These are phyloP conservation scores for Rhombomys opimus DNA, from an alignment of 2,113 vertebrate genomes.

Conservation along the genomic window DNA sequence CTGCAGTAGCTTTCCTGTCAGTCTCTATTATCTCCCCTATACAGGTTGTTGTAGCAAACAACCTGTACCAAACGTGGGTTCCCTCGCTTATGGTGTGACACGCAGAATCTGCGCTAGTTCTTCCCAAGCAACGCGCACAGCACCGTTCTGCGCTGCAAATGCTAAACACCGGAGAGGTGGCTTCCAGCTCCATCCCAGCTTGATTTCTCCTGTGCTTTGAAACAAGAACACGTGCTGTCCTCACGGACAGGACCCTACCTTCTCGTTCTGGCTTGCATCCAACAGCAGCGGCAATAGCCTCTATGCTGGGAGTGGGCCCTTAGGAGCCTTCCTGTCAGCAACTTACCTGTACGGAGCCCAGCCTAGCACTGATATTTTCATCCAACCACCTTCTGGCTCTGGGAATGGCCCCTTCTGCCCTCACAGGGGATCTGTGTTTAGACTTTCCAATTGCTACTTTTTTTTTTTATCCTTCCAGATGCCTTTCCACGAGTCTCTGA, in stretches of 20 bases:
- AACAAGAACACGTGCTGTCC: neutral
- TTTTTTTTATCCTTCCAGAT: neutral
- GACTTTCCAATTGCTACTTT: neutral
- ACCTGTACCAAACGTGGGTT: neutral
- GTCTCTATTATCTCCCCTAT: neutral
- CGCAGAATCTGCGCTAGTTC: too few species aligned
- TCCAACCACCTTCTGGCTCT: neutral
- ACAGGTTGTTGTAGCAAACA: neutral
- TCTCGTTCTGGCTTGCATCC: too few species aligned
- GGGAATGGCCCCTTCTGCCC: neutral
- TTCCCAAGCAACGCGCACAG: neutral
- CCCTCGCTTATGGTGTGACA: too few species aligned
- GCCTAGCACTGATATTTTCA: neutral
- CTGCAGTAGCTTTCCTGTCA: neutral
- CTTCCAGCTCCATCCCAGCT: neutral
- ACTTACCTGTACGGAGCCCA: neutral
- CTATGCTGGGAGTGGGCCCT: neutral
- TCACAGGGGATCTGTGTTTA: neutral
- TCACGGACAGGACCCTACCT: neutral
- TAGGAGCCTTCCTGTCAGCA: neutral
- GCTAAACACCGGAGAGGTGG: neutral
- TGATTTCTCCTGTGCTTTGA: neutral
- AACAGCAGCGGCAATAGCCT: neutral
- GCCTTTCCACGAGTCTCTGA: neutral
- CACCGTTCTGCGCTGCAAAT: neutral